These are phyloP conservation scores for Psittacula cyanocephala DNA, from an alignment of 2,113 vertebrate genomes.

Conservation along the genomic window DNA sequence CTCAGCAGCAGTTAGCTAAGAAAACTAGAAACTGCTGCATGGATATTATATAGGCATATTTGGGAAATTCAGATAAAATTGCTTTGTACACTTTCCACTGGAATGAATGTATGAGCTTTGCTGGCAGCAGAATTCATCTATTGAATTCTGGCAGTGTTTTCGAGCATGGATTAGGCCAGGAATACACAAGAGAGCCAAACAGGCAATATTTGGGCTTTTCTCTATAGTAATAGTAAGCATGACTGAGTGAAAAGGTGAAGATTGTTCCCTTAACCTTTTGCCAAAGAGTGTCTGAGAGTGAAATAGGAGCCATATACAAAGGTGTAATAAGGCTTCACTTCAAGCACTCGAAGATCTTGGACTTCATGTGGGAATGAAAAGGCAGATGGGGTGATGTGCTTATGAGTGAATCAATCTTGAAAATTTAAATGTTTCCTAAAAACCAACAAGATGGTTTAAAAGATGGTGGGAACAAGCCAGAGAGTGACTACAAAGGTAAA, in stretches of 20 bases:
- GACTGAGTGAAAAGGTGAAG: neutral
- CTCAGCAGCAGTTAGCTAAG: neutral
- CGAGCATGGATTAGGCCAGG: neutral
- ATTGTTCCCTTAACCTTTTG: neutral
- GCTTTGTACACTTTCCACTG: fast-evolving
- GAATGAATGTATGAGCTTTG: neutral
- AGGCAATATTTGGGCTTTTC: neutral
- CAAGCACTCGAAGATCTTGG: neutral
- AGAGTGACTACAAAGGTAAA: neutral
- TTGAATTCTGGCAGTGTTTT: neutral
- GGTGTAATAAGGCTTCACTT: neutral
- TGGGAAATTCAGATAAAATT: neutral
- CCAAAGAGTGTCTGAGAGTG: neutral
- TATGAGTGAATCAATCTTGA: neutral
- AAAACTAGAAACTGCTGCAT: neutral
- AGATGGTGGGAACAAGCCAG: neutral
- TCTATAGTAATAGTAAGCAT: neutral
- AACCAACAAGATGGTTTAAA: neutral
- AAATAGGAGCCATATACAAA: neutral
- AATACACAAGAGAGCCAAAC: neutral
- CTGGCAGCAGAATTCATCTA: neutral
- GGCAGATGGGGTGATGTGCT: neutral
- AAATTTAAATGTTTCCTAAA: neutral
- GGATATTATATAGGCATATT: fast-evolving
- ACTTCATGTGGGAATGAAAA: neutral